Evolutionary conservation across 2,113 vertebrate species (phyloP), one percentile per base, ranked within the genome.

Genomic region (Melanerpes aurifrons): DNA sequence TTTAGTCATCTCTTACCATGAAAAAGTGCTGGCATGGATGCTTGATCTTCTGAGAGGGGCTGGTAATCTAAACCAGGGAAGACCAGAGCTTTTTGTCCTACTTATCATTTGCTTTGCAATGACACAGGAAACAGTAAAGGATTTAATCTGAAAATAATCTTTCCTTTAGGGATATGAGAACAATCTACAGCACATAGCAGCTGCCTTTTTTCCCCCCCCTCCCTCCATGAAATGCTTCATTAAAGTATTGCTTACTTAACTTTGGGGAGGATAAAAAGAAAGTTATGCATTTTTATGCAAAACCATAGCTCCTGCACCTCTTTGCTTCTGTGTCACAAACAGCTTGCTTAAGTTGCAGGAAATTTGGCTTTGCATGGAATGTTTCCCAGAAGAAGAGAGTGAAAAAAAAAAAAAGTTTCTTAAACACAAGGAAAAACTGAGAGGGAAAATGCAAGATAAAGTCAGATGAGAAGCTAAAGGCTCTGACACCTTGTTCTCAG

Each of bases 41-140:
- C 62, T 91, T 87, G 80, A 88, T 90, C 45, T 69, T 92, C 43
- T 82, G 63, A 69, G 61, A 61, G 66, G 50, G 22, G 20, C 62
- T 92, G 54, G 32, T 61, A 58, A 37, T 88, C 61, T 70, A 90
- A 91, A 87, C 62, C 26, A 62, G 70, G 29, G 77, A 61, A 81
- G 21, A 94, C 8, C 29, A 78, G 79, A 64, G 69, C 86, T 94
- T 96, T 93, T 87, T 57, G 61, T 92, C 86, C 70, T 87, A 54
- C 72, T 94, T 62, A 87, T 91, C 92, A 95, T 32, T 75, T 91
- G 62, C 40, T 92, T 87, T 72, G 50, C 66, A 75, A 9, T 64
- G 87, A 71, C 87, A 95, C 53, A 91, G 37, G 68, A 86, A 96
- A 71, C 28, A 83, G 43, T 43, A 76, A 61, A 8, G 24, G 40